These are phyloP conservation scores for Riptortus pedestris DNA, from an alignment of 1,140 invertebrate genomes.

Conservation along the genomic window DNA sequence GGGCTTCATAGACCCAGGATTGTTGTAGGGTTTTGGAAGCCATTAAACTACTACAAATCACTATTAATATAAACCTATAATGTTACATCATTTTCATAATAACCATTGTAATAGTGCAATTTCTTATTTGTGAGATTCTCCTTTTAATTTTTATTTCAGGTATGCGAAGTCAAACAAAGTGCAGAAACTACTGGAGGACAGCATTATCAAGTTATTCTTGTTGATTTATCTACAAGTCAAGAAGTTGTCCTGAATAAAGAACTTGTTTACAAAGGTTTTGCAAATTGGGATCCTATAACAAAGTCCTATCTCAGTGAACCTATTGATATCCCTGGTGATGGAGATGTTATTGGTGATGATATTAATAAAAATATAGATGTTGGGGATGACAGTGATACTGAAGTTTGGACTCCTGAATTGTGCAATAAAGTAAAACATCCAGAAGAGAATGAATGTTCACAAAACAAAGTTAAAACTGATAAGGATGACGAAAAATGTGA, in stretches of 20 bases:
- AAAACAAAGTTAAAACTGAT: neutral
- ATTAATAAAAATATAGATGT: neutral
- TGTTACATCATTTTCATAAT: no score
- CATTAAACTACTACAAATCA: no score
- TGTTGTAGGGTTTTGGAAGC: no score
- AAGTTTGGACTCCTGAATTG: neutral
- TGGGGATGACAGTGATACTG: neutral
- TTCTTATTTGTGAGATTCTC: no score
- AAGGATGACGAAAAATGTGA: neutral
- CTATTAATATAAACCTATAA: no score
- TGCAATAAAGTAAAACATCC: neutral
- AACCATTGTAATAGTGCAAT: no score
- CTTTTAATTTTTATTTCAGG: slow-evolving; percentile 10
- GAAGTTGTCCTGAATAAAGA: slow-evolving; percentile 8
- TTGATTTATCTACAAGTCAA: neutral
- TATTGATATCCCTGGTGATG: neutral
- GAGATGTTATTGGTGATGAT: neutral
- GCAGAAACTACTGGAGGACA: neutral
- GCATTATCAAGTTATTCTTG: slow-evolving; percentile 11
- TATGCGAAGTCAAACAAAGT: neutral
- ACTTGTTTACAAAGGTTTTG: slow-evolving; percentile 9
- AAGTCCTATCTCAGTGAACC: slow-evolving; percentile 4
- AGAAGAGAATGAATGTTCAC: neutral
- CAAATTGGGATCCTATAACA: slow-evolving; percentile 12
- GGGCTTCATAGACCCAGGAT: no score